Base-by-base conservation (phyloP, 2,113 vertebrate genomes). In the Dipodomys stephensi region DNA sequence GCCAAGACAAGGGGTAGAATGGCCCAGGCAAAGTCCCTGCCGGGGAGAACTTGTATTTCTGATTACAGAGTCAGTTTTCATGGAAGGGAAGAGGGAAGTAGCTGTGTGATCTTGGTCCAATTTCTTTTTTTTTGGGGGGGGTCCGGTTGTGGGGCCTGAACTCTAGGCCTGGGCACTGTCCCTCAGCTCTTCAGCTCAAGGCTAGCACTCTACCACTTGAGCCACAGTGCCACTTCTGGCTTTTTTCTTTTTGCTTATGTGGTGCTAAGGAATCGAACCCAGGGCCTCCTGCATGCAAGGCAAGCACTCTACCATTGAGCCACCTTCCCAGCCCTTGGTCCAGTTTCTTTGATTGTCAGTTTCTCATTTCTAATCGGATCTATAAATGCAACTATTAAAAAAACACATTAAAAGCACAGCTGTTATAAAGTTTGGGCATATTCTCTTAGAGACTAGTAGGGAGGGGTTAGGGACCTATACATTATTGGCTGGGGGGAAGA, bases 311-410 rank as follows among this genome's bases (percentile, higher is more conserved):
- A 35, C 35, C 35, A 35, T 3, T 35, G 35, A 35, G 35, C 35
- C 35, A 35, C 35, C 35, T 35, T 35, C 35, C 35, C 35, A 35
- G 35, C 35, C 35, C 71, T 89, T 79, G 13, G 65, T n/a, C 25
- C 11, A 76, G 28, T 4, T 10, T 87, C 49, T 73, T 92, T 18
- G 13, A 91, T 60, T 1, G n/a, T 71, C 44, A n/a, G 8, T 72
- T 87, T 67, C 67, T 96, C 15, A 25, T 85, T 49, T 82, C 23
- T 83, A 77, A 32, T 49, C 67, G 19, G 20, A n/a, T 44, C 72
- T 80, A 82, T 15, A 22, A 27, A 53, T 7, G 3, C n/a, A 83
- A 53, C 32, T 57, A 60, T 62, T 87, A 71, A 81, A 22, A 39
- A 53, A 91, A 78, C 35, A 35, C n/a, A 3, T 57, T 81, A n/a